Percentiles rank a stretch among this genome's conserved stretches.
phyloP scores from a whole-genome alignment of 2,888 invertebrate species.

The Xanthorhoe spadicearia region DNA sequence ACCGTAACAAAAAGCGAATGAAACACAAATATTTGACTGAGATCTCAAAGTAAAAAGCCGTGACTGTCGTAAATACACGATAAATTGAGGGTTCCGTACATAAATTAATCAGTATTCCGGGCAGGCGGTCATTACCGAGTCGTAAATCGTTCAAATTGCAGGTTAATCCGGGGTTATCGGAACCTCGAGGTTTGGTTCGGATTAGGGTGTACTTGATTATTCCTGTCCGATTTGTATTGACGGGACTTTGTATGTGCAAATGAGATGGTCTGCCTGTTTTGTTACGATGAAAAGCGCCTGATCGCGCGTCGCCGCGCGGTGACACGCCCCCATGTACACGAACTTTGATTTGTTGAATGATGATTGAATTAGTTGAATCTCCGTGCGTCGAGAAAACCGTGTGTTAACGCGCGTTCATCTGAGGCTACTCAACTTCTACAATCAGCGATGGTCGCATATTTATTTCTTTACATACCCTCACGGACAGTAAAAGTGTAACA shows the following conservation, averaged over 20 bases:
- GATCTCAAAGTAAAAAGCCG: constrained; percentile 8
- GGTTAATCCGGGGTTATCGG: constrained; percentile 38
- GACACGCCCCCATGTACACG: too few relatives aligned
- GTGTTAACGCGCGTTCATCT: too few relatives aligned
- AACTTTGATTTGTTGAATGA: too few relatives aligned
- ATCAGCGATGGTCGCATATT: too few relatives aligned
- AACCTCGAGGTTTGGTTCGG: constrained; percentile 11
- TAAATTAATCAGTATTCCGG: constrained; percentile 42
- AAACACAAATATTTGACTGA: not conserved
- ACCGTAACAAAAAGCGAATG: too few relatives aligned
- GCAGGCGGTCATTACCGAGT: constrained; percentile 28
- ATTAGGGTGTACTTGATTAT: constrained; percentile 3
- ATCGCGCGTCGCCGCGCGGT: too few relatives aligned
- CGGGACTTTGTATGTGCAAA: not conserved
- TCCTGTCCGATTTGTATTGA: not conserved
- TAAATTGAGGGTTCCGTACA: constrained; percentile 25
- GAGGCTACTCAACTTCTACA: too few relatives aligned
- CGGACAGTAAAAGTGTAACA: too few relatives aligned
- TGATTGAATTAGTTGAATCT: too few relatives aligned
- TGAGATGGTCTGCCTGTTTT: not conserved
- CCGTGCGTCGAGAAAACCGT: too few relatives aligned
- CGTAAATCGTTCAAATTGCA: constrained; percentile 44
- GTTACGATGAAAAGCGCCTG: not conserved
- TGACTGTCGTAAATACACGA: constrained; percentile 19
- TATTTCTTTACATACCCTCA: too few relatives aligned